Evolutionary conservation across 1,140 invertebrate species (phyloP), one percentile per base, ranked within the genome.

Genomic region (Drosophila chauvacae): DNA sequence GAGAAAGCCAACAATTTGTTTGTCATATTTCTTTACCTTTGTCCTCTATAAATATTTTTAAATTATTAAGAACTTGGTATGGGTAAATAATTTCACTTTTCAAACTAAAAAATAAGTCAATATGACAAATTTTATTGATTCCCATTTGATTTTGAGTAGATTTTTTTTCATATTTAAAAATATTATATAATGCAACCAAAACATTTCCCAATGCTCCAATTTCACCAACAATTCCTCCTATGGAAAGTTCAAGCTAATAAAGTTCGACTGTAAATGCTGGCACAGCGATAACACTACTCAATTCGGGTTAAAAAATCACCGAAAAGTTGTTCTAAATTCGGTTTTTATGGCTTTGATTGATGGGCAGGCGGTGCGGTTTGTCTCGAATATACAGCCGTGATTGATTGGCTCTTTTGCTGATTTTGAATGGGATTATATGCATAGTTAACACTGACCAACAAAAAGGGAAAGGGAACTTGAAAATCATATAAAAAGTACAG

Each of bases 401-500:
- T 81, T 78, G 80, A 81, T 81, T 78, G 80, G 45, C 68, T 80
- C 39, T 71, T 50, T 71, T 45, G 45, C 69, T 18, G 51, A 80
- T 80, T 66, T 69, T 42, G 30, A 71, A 57, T 68, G 59, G 78
- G 37, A 50, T 77, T 61, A 77, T 69, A 71, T 50, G 51, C 74
- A 77, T 23, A 70, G 39, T 41, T 41, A 42, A 70, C 51, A 59
- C 57, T 60, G 47, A 44, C 30, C 35, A 45, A 68, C 28, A 48
- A 68, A 69, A 75, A 51, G 7, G 53, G 66, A 51, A 72, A 44
- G 45, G 53, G 56, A 60, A 28, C 39, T 20, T 56, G 16, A 39
- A 70, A 53, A 59, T 45, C 44, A 48, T 63, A 57, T 18, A 35
- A 65, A 77, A 88, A 83, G 85, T 87, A 88, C 80, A 88, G 84